Base-by-base conservation (phyloP, 2,797 vertebrate genomes). In the Salarias fasciatus region DNA sequence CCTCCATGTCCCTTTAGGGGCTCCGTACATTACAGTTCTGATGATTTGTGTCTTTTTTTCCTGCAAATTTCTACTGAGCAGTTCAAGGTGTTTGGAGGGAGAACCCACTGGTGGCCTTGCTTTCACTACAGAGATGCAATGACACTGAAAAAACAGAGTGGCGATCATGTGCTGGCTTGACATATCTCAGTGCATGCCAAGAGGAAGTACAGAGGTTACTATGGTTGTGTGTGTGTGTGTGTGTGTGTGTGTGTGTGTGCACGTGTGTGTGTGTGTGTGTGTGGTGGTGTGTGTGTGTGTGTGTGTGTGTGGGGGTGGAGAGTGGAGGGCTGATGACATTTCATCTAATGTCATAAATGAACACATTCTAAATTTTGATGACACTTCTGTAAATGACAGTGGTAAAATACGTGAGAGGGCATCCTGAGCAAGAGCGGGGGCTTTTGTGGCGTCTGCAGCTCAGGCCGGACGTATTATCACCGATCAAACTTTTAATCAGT, bases 51-150 rank as follows among this genome's bases (percentile, higher is more conserved):
- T n/a, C n/a, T n/a, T n/a, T 24, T 24, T 24, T 24, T 24, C 24
- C 18, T 24, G n/a, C n/a, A 24, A 24, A 24, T 24, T 24, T 18
- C 24, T 2, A 24, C 18, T 24, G 18, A 24, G 2, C 18, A 24
- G 24, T 24, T 24, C 3, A 2, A 2, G 24, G 24, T 24, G 18
- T 24, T 24, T 24, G 3, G 18, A 24, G 18, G 24, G 18, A 24
- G 18, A 24, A 24, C 24, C 24, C 2, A 18, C 18, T 2, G 24
- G 18, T 24, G 18, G 18, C 18, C 24, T 35, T 62, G 30, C 49
- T 77, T 77, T 79, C 46, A 55, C 53, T 41, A 48, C 44, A 44
- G 42, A 52, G 72, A 64, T 56, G 69, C 40, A 45, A 57, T 62
- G 69, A 78, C 56, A 40, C 13, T 38, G 54, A 55, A 64, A 69